phyloP scores from a whole-genome alignment of 2,113 vertebrate species.

The Corythoichthys intestinalis region DNA sequence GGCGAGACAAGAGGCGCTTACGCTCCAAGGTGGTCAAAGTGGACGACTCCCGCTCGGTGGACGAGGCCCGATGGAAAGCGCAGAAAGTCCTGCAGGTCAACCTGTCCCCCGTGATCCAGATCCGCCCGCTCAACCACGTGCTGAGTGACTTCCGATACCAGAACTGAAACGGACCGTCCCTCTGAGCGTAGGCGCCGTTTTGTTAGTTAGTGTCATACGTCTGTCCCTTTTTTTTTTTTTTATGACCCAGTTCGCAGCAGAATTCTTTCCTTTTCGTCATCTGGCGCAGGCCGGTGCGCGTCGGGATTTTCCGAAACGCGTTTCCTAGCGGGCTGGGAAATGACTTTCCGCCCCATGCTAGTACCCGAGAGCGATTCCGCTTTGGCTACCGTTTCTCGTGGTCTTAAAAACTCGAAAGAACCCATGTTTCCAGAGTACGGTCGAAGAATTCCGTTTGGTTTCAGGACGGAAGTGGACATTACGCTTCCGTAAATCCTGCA shows the following conservation, averaged over 20 bases:
- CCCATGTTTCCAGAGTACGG: too few species aligned
- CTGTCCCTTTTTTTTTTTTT: slow-evolving; percentile 7
- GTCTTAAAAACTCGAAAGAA: too few species aligned
- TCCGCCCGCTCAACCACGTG: slow-evolving; percentile 56
- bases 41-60: slow-evolving; percentile 59
- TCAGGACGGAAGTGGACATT: slow-evolving; percentile 37
- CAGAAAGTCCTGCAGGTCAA: slow-evolving; percentile 66
- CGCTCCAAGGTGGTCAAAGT: slow-evolving; percentile 61
- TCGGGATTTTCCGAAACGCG: slow-evolving; percentile 17
- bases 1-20: slow-evolving; percentile 50
- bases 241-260: slow-evolving; percentile 16
- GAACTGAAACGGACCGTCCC: slow-evolving; percentile 37
- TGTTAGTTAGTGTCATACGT: slow-evolving; percentile 35
- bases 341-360: too few species aligned
- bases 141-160: slow-evolving; percentile 59
- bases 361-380: too few species aligned
- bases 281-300: neutral
- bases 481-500: slow-evolving; percentile 44
- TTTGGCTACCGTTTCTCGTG: too few species aligned
- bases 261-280: slow-evolving; percentile 15
- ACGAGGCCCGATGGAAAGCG: slow-evolving; percentile 60
- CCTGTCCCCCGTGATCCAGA: slow-evolving; percentile 64
- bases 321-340: neutral
- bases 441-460: too few species aligned
- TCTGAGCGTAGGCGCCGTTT: slow-evolving; percentile 6